These are phyloP conservation scores for Microtus ochrogaster DNA, from an alignment of 2,113 vertebrate genomes.

Conservation along the genomic window DNA sequence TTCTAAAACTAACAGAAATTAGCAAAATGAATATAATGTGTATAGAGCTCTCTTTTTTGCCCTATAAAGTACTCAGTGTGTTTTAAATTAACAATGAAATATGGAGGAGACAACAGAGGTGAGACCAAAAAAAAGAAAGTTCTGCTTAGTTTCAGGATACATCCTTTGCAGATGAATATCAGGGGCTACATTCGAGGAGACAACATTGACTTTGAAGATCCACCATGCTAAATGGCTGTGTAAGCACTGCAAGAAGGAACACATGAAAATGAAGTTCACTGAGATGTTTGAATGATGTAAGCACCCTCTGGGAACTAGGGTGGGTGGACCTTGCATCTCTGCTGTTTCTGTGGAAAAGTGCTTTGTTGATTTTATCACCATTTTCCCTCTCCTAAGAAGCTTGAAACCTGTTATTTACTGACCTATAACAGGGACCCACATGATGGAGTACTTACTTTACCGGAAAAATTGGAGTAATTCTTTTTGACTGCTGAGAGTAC, in stretches of 20 bases:
- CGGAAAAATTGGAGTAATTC: constrained; percentile 21
- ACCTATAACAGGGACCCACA: neutral
- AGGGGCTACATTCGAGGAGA: neutral
- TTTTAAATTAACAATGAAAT: neutral
- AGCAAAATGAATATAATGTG: neutral
- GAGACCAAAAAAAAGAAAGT: neutral
- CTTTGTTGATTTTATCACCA: neutral
- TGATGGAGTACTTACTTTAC: neutral
- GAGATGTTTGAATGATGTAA: neutral
- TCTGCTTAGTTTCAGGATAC: neutral
- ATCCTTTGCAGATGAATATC: neutral
- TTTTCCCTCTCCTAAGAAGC: neutral
- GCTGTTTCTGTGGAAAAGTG: neutral
- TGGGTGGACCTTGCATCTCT: neutral
- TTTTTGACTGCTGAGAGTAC: neutral
- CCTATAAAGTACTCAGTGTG: neutral
- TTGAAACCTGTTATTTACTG: neutral
- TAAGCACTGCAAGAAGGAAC: neutral
- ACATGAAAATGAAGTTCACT: neutral
- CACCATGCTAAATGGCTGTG: neutral
- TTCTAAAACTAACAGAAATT: constrained; percentile 14
- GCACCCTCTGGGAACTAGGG: neutral
- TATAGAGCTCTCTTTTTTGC: neutral
- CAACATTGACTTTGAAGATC: neutral
- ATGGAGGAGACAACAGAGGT: neutral